phyloP scores from a whole-genome alignment of 2,888 invertebrate species.

The Euzophera pinguis region DNA sequence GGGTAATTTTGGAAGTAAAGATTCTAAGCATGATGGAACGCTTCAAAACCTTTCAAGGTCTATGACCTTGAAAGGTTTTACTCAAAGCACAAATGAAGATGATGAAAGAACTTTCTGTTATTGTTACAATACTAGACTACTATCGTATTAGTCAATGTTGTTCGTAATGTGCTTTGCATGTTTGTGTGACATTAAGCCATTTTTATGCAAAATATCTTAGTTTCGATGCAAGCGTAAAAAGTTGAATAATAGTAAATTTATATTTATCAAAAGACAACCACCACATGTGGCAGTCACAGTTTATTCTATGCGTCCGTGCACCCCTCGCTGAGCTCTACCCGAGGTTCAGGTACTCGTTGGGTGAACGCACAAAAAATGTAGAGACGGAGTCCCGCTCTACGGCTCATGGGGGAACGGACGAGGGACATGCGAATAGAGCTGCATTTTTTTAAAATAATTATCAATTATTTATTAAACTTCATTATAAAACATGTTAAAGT shows the following conservation, averaged over 20 bases:
- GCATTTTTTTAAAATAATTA: too few species aligned
- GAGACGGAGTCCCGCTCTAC: conserved; percentile 20
- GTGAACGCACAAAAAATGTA: conserved; percentile 29
- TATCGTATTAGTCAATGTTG: background rate
- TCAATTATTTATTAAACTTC: too few species aligned
- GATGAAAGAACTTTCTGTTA: too few species aligned
- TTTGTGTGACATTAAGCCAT: background rate
- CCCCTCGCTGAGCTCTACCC: conserved; percentile 44
- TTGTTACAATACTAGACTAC: conserved; percentile 1
- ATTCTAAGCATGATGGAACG: background rate
- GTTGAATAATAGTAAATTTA: conserved; percentile 12
- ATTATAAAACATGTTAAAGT: too few species aligned
- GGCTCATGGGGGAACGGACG: background rate
- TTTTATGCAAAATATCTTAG: conserved; percentile 23
- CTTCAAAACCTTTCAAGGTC: too few species aligned
- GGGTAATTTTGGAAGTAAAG: conserved; percentile 18
- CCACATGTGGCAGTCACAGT: conserved; percentile 45
- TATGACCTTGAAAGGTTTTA: background rate
- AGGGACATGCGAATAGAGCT: background rate
- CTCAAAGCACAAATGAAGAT: too few species aligned
- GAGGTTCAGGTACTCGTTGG: conserved; percentile 38
- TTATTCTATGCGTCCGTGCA: conserved; percentile 35
- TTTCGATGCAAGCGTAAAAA: conserved; percentile 15
- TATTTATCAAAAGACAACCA: conserved; percentile 30
- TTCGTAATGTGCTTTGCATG: background rate